phyloP scores from a whole-genome alignment of 2,888 invertebrate species.

The Eubasilissa splendida region DNA sequence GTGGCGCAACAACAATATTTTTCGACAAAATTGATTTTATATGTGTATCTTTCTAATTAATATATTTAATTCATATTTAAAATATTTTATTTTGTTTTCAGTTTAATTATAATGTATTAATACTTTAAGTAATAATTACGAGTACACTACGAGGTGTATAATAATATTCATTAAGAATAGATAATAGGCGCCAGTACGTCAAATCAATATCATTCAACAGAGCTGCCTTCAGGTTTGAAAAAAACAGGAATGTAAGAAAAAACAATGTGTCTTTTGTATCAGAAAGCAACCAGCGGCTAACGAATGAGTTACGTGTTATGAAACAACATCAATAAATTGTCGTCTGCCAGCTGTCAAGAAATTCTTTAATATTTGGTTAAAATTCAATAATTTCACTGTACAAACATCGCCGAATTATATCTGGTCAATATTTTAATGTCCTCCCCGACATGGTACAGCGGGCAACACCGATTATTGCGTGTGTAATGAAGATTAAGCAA shows the following conservation, averaged over 20 bases:
- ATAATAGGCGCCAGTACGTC: too few relatives aligned
- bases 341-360: slow-evolving; percentile 1
- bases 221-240: too few relatives aligned
- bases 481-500: slow-evolving; percentile 38
- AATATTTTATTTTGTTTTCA: too few relatives aligned
- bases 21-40: too few relatives aligned
- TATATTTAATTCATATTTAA: too few relatives aligned
- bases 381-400: slow-evolving; percentile 25
- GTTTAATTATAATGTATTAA: too few relatives aligned
- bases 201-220: too few relatives aligned
- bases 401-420: not conserved
- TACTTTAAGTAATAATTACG: too few relatives aligned
- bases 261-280: not conserved
- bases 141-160: too few relatives aligned
- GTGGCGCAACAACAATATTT: too few relatives aligned
- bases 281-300: not conserved
- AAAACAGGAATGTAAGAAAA: not conserved
- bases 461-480: slow-evolving; percentile 25
- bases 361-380: slow-evolving; percentile 23
- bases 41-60: too few relatives aligned
- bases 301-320: not conserved
- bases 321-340: slow-evolving; percentile 23
- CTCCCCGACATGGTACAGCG: not conserved
- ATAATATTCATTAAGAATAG: too few relatives aligned
- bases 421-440: slow-evolving; percentile 26